These are phyloP conservation scores for Melanotaenia parkinsoni DNA, from an alignment of 2,797 vertebrate genomes.

Conservation along the genomic window DNA sequence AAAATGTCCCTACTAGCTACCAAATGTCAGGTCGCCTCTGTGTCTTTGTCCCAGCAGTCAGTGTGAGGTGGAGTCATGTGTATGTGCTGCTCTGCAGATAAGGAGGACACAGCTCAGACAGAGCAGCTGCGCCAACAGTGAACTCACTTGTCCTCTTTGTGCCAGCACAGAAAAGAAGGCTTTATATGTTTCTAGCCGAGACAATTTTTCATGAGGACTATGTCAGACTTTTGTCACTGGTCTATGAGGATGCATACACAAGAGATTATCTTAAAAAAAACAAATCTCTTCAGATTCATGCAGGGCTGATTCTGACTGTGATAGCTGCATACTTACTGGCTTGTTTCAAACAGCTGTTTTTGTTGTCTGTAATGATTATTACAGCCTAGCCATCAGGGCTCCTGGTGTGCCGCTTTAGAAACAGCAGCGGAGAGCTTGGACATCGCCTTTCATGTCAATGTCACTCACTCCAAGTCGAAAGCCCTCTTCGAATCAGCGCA, in stretches of 20 bases:
- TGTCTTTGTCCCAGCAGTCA: conserved; percentile 26
- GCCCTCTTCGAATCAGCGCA: conserved; percentile 80
- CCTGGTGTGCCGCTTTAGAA: conserved; percentile 56
- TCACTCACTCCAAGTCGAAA: conserved; percentile 79
- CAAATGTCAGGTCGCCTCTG: neutral
- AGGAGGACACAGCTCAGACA: conserved; percentile 29
- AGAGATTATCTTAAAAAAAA: neutral
- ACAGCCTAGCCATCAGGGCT: conserved; percentile 60
- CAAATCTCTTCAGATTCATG: neutral
- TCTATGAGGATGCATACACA: conserved; percentile 20
- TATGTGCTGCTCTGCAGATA: conserved; percentile 47
- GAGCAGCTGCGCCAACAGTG: conserved; percentile 56
- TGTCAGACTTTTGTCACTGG: conserved; percentile 38
- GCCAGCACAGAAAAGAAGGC: conserved; percentile 59
- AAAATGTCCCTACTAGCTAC: conserved; percentile 1
- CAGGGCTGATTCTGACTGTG: neutral
- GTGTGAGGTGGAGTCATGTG: conserved; percentile 36
- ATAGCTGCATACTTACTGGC: neutral
- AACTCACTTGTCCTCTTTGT: conserved; percentile 66
- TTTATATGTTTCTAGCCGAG: conserved; percentile 54
- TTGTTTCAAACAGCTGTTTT: conserved; percentile 3
- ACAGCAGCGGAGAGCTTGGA: conserved; percentile 49
- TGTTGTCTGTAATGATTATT: conserved; percentile 12
- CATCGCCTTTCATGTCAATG: conserved; percentile 65
- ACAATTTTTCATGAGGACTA: conserved; percentile 33